Percentiles rank a stretch among this genome's conserved stretches.
Evolutionary conservation across 2,888 invertebrate genomes (phyloP).

Genomic region (Torymus tubicola): DNA sequence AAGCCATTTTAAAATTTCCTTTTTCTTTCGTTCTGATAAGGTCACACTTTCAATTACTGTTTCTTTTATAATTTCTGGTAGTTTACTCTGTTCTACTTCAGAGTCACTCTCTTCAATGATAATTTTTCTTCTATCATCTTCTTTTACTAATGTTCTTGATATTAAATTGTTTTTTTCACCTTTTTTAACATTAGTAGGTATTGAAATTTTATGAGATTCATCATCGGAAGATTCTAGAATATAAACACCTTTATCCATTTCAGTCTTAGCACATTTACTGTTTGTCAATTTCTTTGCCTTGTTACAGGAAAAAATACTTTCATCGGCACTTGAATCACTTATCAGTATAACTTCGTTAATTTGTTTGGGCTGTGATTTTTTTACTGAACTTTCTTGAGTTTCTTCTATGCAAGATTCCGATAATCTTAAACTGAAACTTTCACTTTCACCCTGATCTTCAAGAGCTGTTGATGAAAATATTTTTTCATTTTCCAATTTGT

Average conservation of each 20-base stretch:
- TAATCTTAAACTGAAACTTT: slow-evolving; percentile 52
- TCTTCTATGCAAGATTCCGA: slow-evolving; percentile 60
- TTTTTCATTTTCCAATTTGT: slow-evolving; percentile 27
- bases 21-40: slow-evolving; percentile 68
- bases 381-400: slow-evolving; percentile 47
- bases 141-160: slow-evolving; percentile 42
- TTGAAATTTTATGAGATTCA: slow-evolving; percentile 33
- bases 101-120: slow-evolving; percentile 56
- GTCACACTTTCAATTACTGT: slow-evolving; percentile 28
- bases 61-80: slow-evolving; percentile 44
- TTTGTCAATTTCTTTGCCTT: not conserved
- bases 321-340: slow-evolving; percentile 69
- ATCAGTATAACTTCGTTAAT: slow-evolving; percentile 67
- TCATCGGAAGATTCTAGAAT: slow-evolving; percentile 62
- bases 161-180: slow-evolving; percentile 9
- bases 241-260: slow-evolving; percentile 20
- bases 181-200: not conserved
- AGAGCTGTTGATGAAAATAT: slow-evolving; percentile 49
- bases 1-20: slow-evolving; percentile 71
- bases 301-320: slow-evolving; percentile 35
- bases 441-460: slow-evolving; percentile 41
- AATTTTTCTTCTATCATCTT: slow-evolving; percentile 48
- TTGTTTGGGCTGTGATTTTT: not conserved
- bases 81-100: slow-evolving; percentile 51
- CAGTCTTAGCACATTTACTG: slow-evolving; percentile 28